Conservation (phyloP, 2,888 invertebrate species). For the Oxycera nigricornis region DNA sequence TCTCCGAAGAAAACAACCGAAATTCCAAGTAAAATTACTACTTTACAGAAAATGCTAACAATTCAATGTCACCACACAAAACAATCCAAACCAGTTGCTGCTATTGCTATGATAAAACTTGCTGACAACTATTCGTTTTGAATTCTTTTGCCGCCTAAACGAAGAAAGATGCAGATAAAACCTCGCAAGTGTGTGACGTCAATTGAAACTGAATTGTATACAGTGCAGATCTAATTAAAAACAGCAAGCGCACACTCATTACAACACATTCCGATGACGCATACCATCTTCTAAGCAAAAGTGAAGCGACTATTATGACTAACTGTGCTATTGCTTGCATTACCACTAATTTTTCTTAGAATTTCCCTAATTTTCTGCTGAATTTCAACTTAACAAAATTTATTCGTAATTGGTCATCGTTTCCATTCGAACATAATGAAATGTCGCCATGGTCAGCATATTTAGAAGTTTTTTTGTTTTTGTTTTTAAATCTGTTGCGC, state of each 20-base stretch:
- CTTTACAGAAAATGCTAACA: too few relatives aligned
- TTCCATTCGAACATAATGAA: too few relatives aligned
- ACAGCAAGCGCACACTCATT: neutral
- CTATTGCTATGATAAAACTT: too few relatives aligned
- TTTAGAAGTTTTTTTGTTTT: neutral
- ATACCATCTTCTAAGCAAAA: neutral
- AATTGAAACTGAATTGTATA: neutral
- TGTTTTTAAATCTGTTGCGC: neutral
- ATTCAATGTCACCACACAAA: too few relatives aligned
- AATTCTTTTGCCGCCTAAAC: too few relatives aligned
- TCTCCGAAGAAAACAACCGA: too few relatives aligned
- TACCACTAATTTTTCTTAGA: neutral
- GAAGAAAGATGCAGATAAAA: neutral
- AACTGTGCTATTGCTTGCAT: neutral
- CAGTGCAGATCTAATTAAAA: neutral
- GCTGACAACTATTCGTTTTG: too few relatives aligned
- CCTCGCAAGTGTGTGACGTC: neutral
- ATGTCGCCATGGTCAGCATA: too few relatives aligned
- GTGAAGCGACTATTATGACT: neutral
- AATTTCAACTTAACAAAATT: neutral
- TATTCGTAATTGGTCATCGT: too few relatives aligned
- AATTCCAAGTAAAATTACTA: too few relatives aligned
- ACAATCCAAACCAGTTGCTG: too few relatives aligned
- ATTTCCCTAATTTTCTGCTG: neutral
- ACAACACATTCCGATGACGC: neutral